A percentile compares a stretch with the other conserved stretches of the same genome.
phyloP scores from a whole-genome alignment of 2,797 vertebrate genomes.

The Falco naumanni region DNA sequence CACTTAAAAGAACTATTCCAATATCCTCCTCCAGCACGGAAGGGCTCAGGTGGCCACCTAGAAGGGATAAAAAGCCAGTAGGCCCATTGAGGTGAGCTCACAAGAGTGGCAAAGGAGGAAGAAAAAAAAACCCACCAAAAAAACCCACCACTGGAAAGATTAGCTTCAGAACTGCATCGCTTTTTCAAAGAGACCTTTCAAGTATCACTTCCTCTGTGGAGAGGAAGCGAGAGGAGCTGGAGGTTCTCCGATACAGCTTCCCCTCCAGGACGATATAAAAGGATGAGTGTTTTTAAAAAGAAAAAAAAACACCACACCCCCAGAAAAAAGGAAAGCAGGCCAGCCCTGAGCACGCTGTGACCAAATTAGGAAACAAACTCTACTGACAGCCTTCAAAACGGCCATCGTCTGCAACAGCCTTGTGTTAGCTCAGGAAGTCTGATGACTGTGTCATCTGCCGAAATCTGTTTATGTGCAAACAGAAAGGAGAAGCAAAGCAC shows the following conservation, averaged over 20 bases:
- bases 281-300: slow-evolving; percentile 40
- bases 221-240: slow-evolving; percentile 70
- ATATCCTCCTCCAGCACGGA: not conserved
- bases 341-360: slow-evolving; percentile 66
- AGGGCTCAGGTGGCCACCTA: not conserved
- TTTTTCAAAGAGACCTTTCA: slow-evolving; percentile 19
- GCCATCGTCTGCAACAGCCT: slow-evolving; percentile 20
- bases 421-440: slow-evolving; percentile 44
- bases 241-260: slow-evolving; percentile 69
- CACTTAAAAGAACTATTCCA: not conserved
- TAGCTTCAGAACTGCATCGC: not conserved
- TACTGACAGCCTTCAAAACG: slow-evolving; percentile 54
- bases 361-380: slow-evolving; percentile 82
- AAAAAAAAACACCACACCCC: not conserved
- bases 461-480: slow-evolving; percentile 54
- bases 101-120: not conserved
- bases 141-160: not conserved
- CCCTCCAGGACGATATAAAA: slow-evolving; percentile 54
- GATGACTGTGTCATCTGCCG: slow-evolving; percentile 55
- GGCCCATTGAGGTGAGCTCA: not conserved
- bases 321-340: slow-evolving; percentile 60
- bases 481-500: slow-evolving; percentile 64
- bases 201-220: slow-evolving; percentile 68
- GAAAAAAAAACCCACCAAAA: not conserved
- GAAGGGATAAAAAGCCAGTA: not conserved